Conservation (phyloP, 2,888 invertebrate species). For the Sialis lutaria region DNA sequence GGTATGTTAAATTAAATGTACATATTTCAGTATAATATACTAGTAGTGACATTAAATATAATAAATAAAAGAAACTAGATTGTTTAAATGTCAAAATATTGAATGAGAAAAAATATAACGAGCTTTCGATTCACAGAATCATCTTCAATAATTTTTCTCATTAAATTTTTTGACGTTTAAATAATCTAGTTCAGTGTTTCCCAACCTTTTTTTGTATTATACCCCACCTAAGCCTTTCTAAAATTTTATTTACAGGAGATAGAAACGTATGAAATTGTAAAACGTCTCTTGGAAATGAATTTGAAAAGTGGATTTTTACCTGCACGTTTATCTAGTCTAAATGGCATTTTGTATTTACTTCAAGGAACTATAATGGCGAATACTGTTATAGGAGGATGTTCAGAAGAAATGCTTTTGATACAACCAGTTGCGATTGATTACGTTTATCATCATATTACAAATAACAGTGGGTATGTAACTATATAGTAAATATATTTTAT, state of each 20-base stretch:
- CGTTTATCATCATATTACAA: conserved; percentile 29
- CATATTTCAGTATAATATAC: too few relatives aligned
- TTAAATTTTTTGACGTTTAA: too few relatives aligned
- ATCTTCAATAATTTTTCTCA: too few relatives aligned
- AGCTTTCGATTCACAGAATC: too few relatives aligned
- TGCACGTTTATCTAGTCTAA: conserved; percentile 41
- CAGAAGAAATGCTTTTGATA: conserved; percentile 31
- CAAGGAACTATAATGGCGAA: conserved; percentile 34
- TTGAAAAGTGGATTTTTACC: conserved; percentile 43
- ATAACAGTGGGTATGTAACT: conserved; percentile 19
- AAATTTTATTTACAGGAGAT: conserved; percentile 26
- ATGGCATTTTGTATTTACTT: conserved; percentile 46
- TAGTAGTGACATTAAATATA: too few relatives aligned
- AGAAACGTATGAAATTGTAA: conserved; percentile 38
- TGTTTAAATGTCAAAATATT: too few relatives aligned
- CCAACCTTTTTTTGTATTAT: too few relatives aligned
- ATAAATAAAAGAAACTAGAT: too few relatives aligned
- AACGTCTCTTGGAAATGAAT: conserved; percentile 37
- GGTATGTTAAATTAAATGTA: conserved; percentile 26
- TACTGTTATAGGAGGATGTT: conserved; percentile 25
- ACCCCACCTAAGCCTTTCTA: too few relatives aligned
- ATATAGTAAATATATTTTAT: not conserved
- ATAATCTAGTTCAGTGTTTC: too few relatives aligned
- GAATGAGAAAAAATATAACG: too few relatives aligned
- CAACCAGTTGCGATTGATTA: conserved; percentile 33